A percentile compares a stretch with the other conserved stretches of the same genome.
Conservation (phyloP, 1,140 invertebrate species). For the Polypedilum pembai region DNA sequence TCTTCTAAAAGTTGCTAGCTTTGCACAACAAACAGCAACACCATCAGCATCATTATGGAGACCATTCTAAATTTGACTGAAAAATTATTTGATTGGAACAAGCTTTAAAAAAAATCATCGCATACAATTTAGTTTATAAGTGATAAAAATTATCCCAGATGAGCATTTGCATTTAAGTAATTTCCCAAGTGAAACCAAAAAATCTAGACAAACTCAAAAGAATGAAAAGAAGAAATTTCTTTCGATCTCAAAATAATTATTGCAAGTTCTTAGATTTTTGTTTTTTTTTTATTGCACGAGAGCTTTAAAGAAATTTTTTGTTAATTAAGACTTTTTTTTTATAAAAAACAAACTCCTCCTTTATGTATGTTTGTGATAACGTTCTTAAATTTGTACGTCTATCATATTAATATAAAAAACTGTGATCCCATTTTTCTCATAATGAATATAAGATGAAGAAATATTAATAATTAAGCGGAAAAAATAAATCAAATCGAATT, state of each 20-base stretch:
- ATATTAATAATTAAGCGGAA: slow-evolving; percentile 4
- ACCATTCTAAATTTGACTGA: slow-evolving; percentile 10
- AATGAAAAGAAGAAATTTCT: neutral
- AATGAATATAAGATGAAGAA: neutral
- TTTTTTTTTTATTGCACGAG: neutral
- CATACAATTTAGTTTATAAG: slow-evolving; percentile 21
- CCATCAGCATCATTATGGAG: neutral
- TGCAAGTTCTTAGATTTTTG: slow-evolving; percentile 17
- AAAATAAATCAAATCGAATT: slow-evolving; percentile 24
- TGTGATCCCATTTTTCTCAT: slow-evolving; percentile 3
- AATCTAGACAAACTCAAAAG: slow-evolving; percentile 21
- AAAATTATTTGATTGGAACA: neutral
- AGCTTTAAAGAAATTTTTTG: slow-evolving; percentile 22
- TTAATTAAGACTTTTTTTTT: slow-evolving; percentile 15
- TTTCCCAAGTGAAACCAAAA: slow-evolving; percentile 23
- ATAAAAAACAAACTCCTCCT: no score
- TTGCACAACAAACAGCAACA: neutral
- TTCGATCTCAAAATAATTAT: slow-evolving; percentile 16
- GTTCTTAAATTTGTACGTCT: neutral
- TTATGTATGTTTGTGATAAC: slow-evolving; percentile 21
- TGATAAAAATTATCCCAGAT: neutral
- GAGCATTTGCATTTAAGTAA: slow-evolving; percentile 14
- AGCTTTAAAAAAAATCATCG: neutral
- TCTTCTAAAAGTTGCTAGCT: slow-evolving; percentile 5
- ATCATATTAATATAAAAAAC: neutral